Percentiles rank a stretch among this genome's conserved stretches.
phyloP scores from a whole-genome alignment of 1,140 invertebrate species.

The Drosophila ambigua region DNA sequence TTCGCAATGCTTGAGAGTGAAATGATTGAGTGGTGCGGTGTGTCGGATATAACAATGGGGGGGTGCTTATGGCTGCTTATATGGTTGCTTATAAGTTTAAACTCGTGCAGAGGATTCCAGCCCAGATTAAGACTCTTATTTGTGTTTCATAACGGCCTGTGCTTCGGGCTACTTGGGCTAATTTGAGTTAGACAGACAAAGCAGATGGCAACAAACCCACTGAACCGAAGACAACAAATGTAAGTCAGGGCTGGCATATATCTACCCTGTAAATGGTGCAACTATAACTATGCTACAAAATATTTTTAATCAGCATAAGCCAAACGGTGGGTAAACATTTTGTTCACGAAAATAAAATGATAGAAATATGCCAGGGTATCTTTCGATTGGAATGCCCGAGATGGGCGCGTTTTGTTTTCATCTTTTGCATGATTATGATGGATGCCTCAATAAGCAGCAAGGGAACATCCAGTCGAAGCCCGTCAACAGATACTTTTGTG shows the following conservation, averaged over 20 bases:
- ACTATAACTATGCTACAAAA: too few relatives aligned
- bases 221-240: slow-evolving; percentile 59
- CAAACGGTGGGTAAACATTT: too few relatives aligned
- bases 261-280: slow-evolving; percentile 2
- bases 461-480: slow-evolving; percentile 1
- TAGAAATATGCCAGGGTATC: too few relatives aligned
- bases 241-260: slow-evolving; percentile 24
- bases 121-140: slow-evolving; percentile 28
- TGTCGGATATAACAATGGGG: slow-evolving; percentile 10
- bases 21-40: slow-evolving; percentile 12
- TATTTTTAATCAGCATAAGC: too few relatives aligned
- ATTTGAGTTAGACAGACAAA: slow-evolving; percentile 32
- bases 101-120: neutral
- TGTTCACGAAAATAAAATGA: too few relatives aligned
- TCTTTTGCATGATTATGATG: too few relatives aligned
- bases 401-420: too few relatives aligned
- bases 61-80: neutral
- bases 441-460: too few relatives aligned
- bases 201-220: slow-evolving; percentile 27
- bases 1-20: slow-evolving; percentile 21
- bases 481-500: neutral
- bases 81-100: too few relatives aligned
- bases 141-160: slow-evolving; percentile 4
- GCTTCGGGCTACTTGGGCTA: slow-evolving; percentile 5
- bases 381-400: too few relatives aligned